phyloP scores from a whole-genome alignment of 2,888 invertebrate species.

The Malacosoma neustria region DNA sequence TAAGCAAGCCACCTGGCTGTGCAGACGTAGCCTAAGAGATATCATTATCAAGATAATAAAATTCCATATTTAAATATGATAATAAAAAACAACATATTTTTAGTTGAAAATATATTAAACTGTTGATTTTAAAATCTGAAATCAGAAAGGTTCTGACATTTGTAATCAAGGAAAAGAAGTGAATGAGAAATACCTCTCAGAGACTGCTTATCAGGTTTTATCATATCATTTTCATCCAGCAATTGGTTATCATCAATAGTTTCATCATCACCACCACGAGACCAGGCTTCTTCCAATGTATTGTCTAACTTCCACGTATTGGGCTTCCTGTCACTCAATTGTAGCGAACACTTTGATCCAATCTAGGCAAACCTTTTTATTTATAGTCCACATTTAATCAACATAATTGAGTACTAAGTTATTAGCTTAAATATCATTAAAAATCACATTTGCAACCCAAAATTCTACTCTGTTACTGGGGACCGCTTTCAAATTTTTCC shows the following conservation, averaged over 20 bases:
- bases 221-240: constrained; percentile 91
- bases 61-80: constrained; percentile 9
- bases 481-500: too few species aligned
- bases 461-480: too few species aligned
- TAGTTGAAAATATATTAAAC: too few species aligned
- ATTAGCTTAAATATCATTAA: too few species aligned
- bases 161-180: too few species aligned
- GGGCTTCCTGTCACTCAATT: constrained; percentile 39
- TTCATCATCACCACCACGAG: constrained; percentile 79
- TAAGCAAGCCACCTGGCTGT: too few species aligned
- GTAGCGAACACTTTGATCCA: constrained; percentile 58
- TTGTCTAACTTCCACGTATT: constrained; percentile 84
- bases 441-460: too few species aligned
- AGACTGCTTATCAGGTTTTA: constrained; percentile 88
- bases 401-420: too few species aligned
- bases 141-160: too few species aligned
- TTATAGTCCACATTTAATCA: too few species aligned
- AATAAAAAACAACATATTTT: neutral
- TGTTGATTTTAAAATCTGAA: too few species aligned
- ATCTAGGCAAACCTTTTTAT: too few species aligned
- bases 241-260: constrained; percentile 91
- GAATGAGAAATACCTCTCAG: constrained; percentile 87
- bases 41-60: constrained; percentile 17
- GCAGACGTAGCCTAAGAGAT: constrained; percentile 17
- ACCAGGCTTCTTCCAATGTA: constrained; percentile 74